phyloP scores from a whole-genome alignment of 1,140 invertebrate species.

The Drosophila novamexicana region DNA sequence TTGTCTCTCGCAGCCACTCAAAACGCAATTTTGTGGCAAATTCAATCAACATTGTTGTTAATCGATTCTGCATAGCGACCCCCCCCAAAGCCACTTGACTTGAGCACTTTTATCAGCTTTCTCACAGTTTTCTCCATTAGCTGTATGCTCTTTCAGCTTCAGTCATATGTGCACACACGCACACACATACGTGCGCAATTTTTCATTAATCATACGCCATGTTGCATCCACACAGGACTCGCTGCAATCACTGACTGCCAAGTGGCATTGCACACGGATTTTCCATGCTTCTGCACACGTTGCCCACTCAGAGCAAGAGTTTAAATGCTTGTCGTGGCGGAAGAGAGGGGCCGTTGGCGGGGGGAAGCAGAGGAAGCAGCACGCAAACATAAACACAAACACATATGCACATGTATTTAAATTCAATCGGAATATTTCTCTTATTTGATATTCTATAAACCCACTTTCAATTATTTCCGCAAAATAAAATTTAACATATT shows the following conservation, averaged over 20 bases:
- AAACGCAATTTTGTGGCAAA: constrained; percentile 66
- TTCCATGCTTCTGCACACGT: constrained; percentile 74
- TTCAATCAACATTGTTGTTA: constrained; percentile 77
- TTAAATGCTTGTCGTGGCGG: not conserved
- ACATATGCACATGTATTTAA: constrained; percentile 47
- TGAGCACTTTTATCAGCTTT: constrained; percentile 41
- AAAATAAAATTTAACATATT: constrained; percentile 8
- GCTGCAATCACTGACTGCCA: constrained; percentile 48
- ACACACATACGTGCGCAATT: constrained; percentile 26
- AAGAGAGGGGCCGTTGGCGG: not conserved
- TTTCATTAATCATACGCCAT: constrained; percentile 80
- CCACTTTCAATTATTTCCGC: constrained; percentile 16
- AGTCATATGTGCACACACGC: not conserved
- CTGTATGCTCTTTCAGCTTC: constrained; percentile 24
- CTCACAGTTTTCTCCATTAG: constrained; percentile 30
- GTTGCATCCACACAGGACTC: constrained; percentile 63
- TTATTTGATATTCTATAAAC: constrained; percentile 32
- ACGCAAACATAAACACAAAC: constrained; percentile 19
- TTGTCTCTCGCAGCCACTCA: constrained; percentile 51
- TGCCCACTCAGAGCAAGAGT: constrained; percentile 5
- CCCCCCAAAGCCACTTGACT: not conserved
- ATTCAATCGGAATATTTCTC: constrained; percentile 56
- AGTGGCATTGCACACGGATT: constrained; percentile 75
- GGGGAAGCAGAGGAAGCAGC: not conserved
- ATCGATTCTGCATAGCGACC: constrained; percentile 60